Base-by-base conservation (phyloP, 2,113 vertebrate species). In the Oreochromis aureus region DNA sequence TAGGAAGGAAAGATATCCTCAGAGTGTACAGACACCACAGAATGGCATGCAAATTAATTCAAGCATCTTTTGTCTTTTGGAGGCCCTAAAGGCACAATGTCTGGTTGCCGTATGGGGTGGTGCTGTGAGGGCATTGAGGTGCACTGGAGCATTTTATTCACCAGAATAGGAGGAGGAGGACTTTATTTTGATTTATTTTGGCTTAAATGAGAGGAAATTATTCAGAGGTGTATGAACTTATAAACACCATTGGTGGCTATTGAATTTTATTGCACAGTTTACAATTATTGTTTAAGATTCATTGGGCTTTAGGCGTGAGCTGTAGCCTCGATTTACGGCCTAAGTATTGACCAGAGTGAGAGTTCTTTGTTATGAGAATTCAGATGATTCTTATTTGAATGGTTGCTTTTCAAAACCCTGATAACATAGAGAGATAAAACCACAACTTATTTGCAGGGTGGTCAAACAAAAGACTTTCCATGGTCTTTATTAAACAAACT, bases 201-300 rank as follows among this genome's bases (percentile, higher is more conserved):
- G 88, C 85, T 93, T 94, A 91, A 94, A 94, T 90, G 92, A 95
- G 93, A 92, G 84, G 34, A 89, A 84, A 94, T 94, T 93, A 95
- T 96, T 93, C 93, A 94, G 92, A 92, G 92, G 93, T 94, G 93
- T 94, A 95, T 96, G 92, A 94, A 94, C 85, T 91, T 85, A 80
- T 80, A 84, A 78, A 51, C 53, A 61, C 91, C 87, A 94, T 92
- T 93, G 58, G 85, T 58, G 87, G 81, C 69, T 53, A 86, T 90
- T 85, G 88, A 85, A 83, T 89, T 94, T 94, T 91, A 93, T 93
- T 91, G 89, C 84, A 6, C 13, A 51, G 86, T 93, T 95, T 93
- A 94, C 89, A 91, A 90, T 95, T 89, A 93, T 94, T 95, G 89
- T 89, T 82, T 13, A 44, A 73, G 87, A 88, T 89, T 91, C 85